Evolutionary conservation across 1,140 invertebrate species (phyloP), one percentile per base, ranked within the genome.

Genomic region (Drosophila malerkotliana): DNA sequence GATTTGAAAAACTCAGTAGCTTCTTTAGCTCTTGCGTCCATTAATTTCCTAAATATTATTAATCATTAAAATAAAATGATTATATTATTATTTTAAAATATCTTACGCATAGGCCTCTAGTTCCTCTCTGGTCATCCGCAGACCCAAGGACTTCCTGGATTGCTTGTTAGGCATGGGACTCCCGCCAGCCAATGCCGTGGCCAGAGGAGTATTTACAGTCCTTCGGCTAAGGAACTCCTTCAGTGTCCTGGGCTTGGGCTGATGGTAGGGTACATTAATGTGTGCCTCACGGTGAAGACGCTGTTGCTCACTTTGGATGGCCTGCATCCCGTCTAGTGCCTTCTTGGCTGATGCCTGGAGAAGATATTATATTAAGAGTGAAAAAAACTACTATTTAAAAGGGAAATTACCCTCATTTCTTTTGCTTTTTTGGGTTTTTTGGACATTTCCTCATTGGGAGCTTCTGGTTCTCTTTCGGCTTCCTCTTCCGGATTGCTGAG

Each of bases 211-310:
- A 4, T 87, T 80, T n/a, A 92, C 89, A 8, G 84, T 92, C 4
- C 80, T 72, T 0, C 91, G 73, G 15, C 54, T 92, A 0, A 96
- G 91, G 92, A 96, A 96, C 82, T 96, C 95, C 61, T 94, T 92
- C 4, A 97, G 85, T 1, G 94, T 94, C 41, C 94, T 92, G 47
- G 95, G 93, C 79, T 95, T 95, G 3, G 96, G 96, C 77, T 93
- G 93, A 84, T 96, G 95, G 91, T 96, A 96, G 0, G 96, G 96
- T 14, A 97, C 90, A 54, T 55, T 91, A 3, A 96, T 91, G 57
- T 92, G 80, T 1, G 93, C 93, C 91, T 96, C 95, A 51, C 95
- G 92, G 2, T 95, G 75, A 77, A 95, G 92, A 39, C 95, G 91
- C 84, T 96, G 95, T 9, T 92, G 92, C 78, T 93, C 93, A 30